Base-by-base conservation (phyloP, 1,140 invertebrate genomes). In the Orussus abietinus region DNA sequence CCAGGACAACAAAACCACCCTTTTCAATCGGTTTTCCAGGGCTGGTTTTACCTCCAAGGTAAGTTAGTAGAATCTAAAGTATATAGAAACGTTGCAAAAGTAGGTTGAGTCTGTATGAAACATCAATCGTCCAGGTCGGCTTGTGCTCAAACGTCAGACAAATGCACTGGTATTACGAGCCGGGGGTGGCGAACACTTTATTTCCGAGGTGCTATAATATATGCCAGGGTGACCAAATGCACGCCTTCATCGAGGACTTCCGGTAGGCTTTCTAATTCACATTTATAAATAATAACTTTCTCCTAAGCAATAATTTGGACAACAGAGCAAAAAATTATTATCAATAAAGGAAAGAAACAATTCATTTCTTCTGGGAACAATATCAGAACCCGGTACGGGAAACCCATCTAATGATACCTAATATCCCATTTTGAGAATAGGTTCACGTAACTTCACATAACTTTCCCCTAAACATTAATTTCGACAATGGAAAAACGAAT, bases 31-130 rank as follows among this genome's bases (percentile, higher is more conserved):
- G 56, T 94, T 88, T 65, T 83, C 80, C 42, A 81, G 86, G 49
- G 87, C 89, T 0, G 79, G 82, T 34, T 95, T 94, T 61, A 92
- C 90, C 2, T 92, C 90, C 0, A 95, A 95, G 77, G 88, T 92
- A 74, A 60, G 49, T 38, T n/a, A n/a, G n/a, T n/a, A n/a, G n/a
- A n/a, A n/a, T n/a, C n/a, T n/a, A 35, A 20, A 33, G 36, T 20
- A 25, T 12, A 12, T 40, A 11, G n/a, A 29, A 29, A 28, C 14
- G 17, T 22, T 42, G 28, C 2, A 25, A 12, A 17, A 12, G 39
- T 11, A 3, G 25, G 14, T 34, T 26, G 11, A 11, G 20, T 11
- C 43, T n/a, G 9, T 35, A 29, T 31, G 14, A 31, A 33, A 11
- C 11, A 11, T 34, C 15, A 29, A 13, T 25, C 55, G 51, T 47